Base-by-base conservation (phyloP, 2,797 vertebrate genomes). In the Onychomys leucogaster region DNA sequence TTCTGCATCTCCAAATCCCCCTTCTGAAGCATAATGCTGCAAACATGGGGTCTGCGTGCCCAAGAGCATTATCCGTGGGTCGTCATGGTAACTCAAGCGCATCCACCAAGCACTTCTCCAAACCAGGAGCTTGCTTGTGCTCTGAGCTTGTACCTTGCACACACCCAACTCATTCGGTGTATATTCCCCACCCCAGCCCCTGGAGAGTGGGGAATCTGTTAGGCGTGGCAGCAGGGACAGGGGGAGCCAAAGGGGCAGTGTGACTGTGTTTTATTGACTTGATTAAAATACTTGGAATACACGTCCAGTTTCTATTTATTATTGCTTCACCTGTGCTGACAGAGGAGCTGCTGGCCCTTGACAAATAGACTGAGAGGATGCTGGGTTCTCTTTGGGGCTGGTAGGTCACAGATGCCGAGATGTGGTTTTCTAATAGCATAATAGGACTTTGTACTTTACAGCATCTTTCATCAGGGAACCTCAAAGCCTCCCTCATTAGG, bases 81-180 rank as follows among this genome's bases (percentile, higher is more conserved):
- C 85, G 37, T 98, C 97, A 98, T 98, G 97, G 98, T 95, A 98
- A 98, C 98, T 95, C 93, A 90, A 96, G 96, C 23, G 27, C 97
- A 96, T 97, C 97, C 95, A 91, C 92, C 93, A 92, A 96, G 96
- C 96, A 41, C 97, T 97, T 83, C 32, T 52, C 94, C 82, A 25
- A 63, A 92, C 89, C 34, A 46, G 96, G 29, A 78, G 49, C 25
- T 19, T 76, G 86, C 76, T 34, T 25, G 0, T 10, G 77, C 91
- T 96, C 86, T 55, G 76, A 94, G 94, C 82, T 82, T 49, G 78
- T 77, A 96, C 96, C 97, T 97, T 95, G 84, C 91, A 49, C 52
- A 25, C 96, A 17, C 96, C 90, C 92, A 83, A 90, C 92, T 88
- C 93, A 80, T 90, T 55, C 88, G 46, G 90, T 11, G 88, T 90